A percentile compares a stretch with the other conserved stretches of the same genome.
phyloP scores from a whole-genome alignment of 2,113 vertebrate species.

The Dascyllus trimaculatus region DNA sequence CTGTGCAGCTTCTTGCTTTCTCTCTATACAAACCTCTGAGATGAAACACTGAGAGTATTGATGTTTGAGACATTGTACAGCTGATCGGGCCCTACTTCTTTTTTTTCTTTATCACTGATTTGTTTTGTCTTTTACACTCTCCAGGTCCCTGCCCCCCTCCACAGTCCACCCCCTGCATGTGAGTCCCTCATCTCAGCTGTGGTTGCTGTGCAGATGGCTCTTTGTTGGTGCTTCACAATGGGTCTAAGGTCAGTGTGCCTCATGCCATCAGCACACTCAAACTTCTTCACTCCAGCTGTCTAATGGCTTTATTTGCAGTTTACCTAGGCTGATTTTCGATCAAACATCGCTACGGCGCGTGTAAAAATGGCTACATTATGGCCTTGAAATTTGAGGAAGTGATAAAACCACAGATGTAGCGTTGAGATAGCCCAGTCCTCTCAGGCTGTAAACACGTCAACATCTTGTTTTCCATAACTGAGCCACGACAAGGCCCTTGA shows the following conservation, averaged over 20 bases:
- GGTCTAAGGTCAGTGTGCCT: conserved; percentile 82
- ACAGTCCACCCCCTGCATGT: conserved; percentile 67
- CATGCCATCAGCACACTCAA: conserved; percentile 74
- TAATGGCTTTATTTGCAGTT: conserved; percentile 63
- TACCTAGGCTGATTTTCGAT: conserved; percentile 22
- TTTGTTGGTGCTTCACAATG: conserved; percentile 87
- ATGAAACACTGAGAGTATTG: conserved; percentile 15
- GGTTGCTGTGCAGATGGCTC: conserved; percentile 88
- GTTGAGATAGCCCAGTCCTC: conserved; percentile 14
- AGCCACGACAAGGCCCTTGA: conserved; percentile 1
- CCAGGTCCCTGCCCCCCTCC: conserved; percentile 40
- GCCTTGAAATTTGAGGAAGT: conserved; percentile 59
- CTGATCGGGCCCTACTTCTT: conserved; percentile 29
- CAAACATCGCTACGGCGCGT: conserved; percentile 9
- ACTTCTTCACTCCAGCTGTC: conserved; percentile 76
- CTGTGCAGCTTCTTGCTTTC: conserved; percentile 40
- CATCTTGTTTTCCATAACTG: conserved; percentile 11
- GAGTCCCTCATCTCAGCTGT: conserved; percentile 77
- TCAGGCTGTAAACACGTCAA: conserved; percentile 15
- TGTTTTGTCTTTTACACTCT: conserved; percentile 45
- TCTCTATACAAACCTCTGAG: conserved; percentile 15
- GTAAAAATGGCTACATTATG: conserved; percentile 26
- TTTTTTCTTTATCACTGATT: conserved; percentile 38
- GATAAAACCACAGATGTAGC: conserved; percentile 55
- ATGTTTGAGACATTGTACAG: conserved; percentile 25